phyloP scores from a whole-genome alignment of 2,113 vertebrate species.

The Trogon surrucura region DNA sequence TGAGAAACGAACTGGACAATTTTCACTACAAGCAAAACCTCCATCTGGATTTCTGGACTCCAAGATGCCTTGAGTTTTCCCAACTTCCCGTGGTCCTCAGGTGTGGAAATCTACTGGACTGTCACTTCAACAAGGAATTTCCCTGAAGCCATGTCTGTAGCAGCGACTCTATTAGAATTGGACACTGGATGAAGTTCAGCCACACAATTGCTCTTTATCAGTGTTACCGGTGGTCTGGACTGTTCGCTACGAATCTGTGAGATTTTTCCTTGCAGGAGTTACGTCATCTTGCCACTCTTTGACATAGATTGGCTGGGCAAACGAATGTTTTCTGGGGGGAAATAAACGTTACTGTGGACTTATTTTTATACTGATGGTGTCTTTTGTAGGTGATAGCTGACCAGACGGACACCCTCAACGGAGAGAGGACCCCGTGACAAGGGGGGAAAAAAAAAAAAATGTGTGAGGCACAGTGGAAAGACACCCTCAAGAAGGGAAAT shows the following conservation, averaged over 20 bases:
- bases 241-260: conserved; percentile 79
- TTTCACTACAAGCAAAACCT: conserved; percentile 81
- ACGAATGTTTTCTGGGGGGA: conserved; percentile 67
- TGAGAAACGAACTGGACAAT: conserved; percentile 80
- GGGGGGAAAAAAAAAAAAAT: background rate
- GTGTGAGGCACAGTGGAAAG: conserved; percentile 61
- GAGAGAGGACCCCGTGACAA: conserved; percentile 47
- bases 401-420: conserved; percentile 51
- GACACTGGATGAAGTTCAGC: conserved; percentile 78
- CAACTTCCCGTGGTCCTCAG: conserved; percentile 94
- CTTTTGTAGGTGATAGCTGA: conserved; percentile 64
- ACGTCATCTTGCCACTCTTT: conserved; percentile 74
- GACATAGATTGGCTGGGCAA: conserved; percentile 71
- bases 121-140: conserved; percentile 82
- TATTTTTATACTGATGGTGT: conserved; percentile 72
- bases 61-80: conserved; percentile 93
- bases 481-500: conserved; percentile 60
- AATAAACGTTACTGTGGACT: conserved; percentile 70
- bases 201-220: conserved; percentile 76
- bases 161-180: conserved; percentile 72
- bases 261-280: conserved; percentile 73
- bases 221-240: conserved; percentile 82
- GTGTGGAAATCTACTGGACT: conserved; percentile 88
- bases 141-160: conserved; percentile 90
- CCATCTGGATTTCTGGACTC: conserved; percentile 86